A percentile compares a stretch with the other conserved stretches of the same genome.
phyloP scores from a whole-genome alignment of 2,113 vertebrate species.

The Puntigrus tetrazona region DNA sequence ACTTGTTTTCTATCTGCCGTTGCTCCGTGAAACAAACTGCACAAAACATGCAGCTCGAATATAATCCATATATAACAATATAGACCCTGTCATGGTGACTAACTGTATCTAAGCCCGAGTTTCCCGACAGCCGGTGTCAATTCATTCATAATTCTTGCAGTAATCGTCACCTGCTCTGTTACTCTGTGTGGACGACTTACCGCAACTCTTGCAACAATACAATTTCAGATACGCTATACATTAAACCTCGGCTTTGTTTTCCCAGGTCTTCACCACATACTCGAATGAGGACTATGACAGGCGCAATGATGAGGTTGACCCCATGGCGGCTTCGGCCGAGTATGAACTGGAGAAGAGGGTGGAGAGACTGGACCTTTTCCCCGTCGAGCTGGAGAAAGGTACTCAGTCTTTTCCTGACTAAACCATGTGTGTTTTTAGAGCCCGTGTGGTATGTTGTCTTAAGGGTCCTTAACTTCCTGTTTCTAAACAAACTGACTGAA shows the following conservation, averaged over 20 bases:
- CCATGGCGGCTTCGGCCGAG: constrained; percentile 94
- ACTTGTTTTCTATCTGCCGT: not conserved
- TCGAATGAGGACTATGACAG: constrained; percentile 95
- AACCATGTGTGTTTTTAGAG: not conserved
- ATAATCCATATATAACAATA: not conserved
- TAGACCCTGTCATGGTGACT: not conserved
- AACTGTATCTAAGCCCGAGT: constrained; percentile 42
- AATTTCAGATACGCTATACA: not conserved
- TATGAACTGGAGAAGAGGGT: constrained; percentile 97
- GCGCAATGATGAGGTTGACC: constrained; percentile 94
- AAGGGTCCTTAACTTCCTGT: constrained; percentile 15
- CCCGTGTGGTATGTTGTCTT: not conserved
- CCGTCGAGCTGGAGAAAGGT: constrained; percentile 97
- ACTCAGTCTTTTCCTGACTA: not conserved
- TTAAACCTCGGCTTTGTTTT: constrained; percentile 36
- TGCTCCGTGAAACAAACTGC: not conserved
- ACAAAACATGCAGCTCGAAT: not conserved
- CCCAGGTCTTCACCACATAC: constrained; percentile 95
- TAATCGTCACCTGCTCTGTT: not conserved
- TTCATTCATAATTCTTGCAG: constrained; percentile 29
- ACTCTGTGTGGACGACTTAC: not conserved
- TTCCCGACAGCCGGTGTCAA: constrained; percentile 41
- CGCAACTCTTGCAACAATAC: not conserved
- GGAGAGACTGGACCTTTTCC: constrained; percentile 92
- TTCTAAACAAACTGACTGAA: constrained; percentile 15